phyloP scores from a whole-genome alignment of 2,113 vertebrate species.

The Xenus cinereus region DNA sequence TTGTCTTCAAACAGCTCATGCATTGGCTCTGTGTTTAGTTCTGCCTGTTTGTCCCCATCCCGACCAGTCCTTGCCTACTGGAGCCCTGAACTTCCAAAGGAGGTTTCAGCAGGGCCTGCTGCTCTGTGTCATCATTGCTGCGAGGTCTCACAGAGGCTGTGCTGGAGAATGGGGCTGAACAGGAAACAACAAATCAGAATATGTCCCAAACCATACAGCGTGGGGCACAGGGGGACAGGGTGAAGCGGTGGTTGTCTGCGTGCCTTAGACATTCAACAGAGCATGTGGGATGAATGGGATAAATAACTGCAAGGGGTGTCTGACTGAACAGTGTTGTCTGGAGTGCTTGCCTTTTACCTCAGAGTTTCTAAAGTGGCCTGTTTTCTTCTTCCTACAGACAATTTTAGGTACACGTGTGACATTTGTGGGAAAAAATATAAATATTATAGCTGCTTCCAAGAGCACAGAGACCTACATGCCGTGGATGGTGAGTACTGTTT shows the following conservation, averaged over 20 bases:
- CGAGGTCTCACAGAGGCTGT: background rate
- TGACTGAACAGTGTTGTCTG: background rate
- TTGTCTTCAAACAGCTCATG: background rate
- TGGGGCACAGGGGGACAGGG: background rate
- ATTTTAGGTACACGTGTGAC: conserved; percentile 97
- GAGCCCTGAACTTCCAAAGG: background rate
- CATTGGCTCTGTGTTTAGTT: background rate
- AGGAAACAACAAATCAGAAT: background rate
- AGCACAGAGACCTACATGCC: conserved; percentile 95
- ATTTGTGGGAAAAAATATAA: conserved; percentile 99
- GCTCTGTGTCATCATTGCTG: background rate
- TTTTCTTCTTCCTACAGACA: conserved; percentile 78
- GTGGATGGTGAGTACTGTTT: conserved; percentile 88
- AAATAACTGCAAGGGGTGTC: background rate
- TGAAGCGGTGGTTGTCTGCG: background rate
- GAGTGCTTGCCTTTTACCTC: background rate
- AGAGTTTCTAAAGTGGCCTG: background rate
- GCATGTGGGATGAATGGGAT: background rate
- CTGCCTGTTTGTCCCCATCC: background rate
- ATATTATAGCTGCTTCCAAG: conserved; percentile 99
- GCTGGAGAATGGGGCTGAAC: background rate
- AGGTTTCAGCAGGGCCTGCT: background rate
- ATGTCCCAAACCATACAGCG: accelerated
- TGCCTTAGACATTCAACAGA: background rate
- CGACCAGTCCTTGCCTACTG: background rate